phyloP scores from a whole-genome alignment of 2,797 vertebrate species.

The Rhincodon typus region DNA sequence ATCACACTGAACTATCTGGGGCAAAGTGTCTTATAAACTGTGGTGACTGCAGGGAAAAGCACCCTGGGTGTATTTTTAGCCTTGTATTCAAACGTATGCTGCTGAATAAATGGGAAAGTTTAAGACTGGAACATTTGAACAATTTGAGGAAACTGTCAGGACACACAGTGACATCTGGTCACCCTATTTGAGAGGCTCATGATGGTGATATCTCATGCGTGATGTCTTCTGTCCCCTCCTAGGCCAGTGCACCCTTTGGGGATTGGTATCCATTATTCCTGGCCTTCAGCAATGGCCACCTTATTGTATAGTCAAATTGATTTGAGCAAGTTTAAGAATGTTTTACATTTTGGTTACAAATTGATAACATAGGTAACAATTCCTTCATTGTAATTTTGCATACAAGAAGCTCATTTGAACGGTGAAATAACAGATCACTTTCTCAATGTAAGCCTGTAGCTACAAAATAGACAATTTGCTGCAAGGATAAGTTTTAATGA shows the following conservation, averaged over 20 bases:
- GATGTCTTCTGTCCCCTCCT: too few relatives aligned
- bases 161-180: too few relatives aligned
- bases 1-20: too few relatives aligned
- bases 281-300: neutral
- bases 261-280: neutral
- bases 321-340: neutral
- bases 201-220: neutral
- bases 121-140: too few relatives aligned
- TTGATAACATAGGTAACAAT: neutral
- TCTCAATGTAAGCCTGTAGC: neutral
- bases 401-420: neutral
- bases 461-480: neutral
- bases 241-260: neutral
- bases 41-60: too few relatives aligned
- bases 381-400: neutral
- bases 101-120: too few relatives aligned
- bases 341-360: neutral
- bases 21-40: too few relatives aligned
- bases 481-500: neutral
- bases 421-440: neutral
- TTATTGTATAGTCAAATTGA: neutral
- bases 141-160: too few relatives aligned
- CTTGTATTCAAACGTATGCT: too few relatives aligned
- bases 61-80: too few relatives aligned
- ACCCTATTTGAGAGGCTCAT: neutral